phyloP scores from a whole-genome alignment of 53 echinoderm and acorn worm genomes.

The Stichopus horrens region DNA sequence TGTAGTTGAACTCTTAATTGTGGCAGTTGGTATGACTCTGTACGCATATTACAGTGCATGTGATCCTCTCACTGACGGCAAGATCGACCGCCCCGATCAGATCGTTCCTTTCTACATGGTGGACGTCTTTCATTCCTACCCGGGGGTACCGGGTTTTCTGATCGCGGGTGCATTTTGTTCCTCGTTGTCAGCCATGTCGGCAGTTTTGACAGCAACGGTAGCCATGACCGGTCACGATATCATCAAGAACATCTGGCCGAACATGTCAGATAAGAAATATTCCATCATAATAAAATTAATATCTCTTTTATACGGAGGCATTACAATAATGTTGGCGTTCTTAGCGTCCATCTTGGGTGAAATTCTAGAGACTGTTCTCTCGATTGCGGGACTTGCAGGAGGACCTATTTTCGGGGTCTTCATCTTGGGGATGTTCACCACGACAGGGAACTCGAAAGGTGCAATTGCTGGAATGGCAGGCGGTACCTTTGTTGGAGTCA shows the following conservation, averaged over 20 bases:
- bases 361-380: not conserved
- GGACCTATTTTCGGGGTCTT: constrained; percentile 19
- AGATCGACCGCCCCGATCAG: constrained; percentile 36
- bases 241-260: not conserved
- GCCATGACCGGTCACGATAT: constrained; percentile 29
- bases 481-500: not conserved
- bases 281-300: not conserved
- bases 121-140: constrained; percentile 32
- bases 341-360: constrained; percentile 16
- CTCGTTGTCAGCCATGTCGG: constrained; percentile 32
- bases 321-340: not conserved
- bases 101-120: constrained; percentile 38
- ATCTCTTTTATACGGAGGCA: not conserved
- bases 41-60: constrained; percentile 39
- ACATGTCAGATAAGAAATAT: not conserved
- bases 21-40: constrained; percentile 19
- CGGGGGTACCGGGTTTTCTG: constrained; percentile 52
- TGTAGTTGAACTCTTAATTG: not conserved
- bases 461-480: not conserved
- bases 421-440: not conserved
- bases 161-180: constrained; percentile 48
- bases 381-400: not conserved
- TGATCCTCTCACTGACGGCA: constrained; percentile 16
- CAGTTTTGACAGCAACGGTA: not conserved
- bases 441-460: not conserved